Base-by-base conservation (phyloP, 2,113 vertebrate species). In the Callipepla squamata region DNA sequence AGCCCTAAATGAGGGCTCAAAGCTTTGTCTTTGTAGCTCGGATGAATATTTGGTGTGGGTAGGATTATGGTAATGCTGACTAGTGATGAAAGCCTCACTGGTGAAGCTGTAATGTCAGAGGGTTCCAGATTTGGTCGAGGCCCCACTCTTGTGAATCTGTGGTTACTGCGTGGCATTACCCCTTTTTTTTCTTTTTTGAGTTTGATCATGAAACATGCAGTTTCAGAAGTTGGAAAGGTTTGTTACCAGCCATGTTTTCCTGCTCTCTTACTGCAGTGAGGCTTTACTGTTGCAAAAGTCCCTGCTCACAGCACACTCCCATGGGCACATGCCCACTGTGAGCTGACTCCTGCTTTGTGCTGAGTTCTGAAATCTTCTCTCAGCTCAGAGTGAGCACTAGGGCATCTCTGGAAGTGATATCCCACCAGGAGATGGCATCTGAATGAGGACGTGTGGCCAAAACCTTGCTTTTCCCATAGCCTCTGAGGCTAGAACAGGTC, bases 361-460 rank as follows among this genome's bases (percentile, higher is more conserved):
- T 57, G 59, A 6, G 2, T 26, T 23, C 53, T 65, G 77, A 21
- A n/a, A 57, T 55, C n/a, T 88, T n/a, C 30, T 20, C 42, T 42
- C 63, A 15, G 30, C 30, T 13, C 32, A 38, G 30, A 66, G 42
- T 22, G 6, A 66, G 63, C 30, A n/a, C 28, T 28, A 66, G 42
- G 11, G 14, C 19, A 5, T n/a, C 18, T 30, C 21, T 66, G 42
- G 28, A 45, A 44, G 20, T 5, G 9, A 15, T 66, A 13, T 15
- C 63, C 42, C 19, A 13, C 18, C 26, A 66, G 63, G 19, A 66
- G 36, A 28, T 22, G 57, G 57, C 36, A 19, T 45, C 38, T 3
- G 1, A 4, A 26, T 1, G 2, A 26, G 53, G 80, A 3, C 11
- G 1, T 0, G 16, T 23, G 63, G 44, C 58, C 38, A 17, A 51